Evolutionary conservation across 92 coral and sea anemone genomes (phyloP), one percentile per base, ranked within the genome.

Genomic region (Heliopora coerulea): DNA sequence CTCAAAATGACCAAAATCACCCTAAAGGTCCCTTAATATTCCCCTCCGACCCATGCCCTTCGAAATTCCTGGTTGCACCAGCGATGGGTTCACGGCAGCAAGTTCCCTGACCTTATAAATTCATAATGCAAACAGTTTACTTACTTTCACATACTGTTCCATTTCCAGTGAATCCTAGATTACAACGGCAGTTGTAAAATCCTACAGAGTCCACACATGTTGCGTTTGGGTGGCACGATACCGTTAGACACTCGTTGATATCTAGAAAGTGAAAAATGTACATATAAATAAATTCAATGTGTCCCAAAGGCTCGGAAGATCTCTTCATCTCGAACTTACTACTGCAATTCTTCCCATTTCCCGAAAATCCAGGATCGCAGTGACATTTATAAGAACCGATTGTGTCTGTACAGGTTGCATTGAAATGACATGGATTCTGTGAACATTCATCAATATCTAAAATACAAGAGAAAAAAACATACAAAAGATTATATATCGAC

Each of bases 351-450:
- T 3, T 13, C 18, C 74, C 74, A 46, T 49, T 68, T 44, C 74
- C 74, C 42, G 35, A 6, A 26, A 7, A 68, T 17, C 74, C 74
- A 21, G 20, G 0, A 1, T 68, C 26, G 32, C 74, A 68, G 0
- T 28, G 40, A 68, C 74, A 68, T 1, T 0, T 12, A 30, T n/a
- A 68, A 2, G 74, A 68, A 25, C 74, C 74, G 4, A 40, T 21
- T 7, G 42, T 34, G 49, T 64, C 72, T 21, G 72, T 64, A 40
- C 72, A 64, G 27, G 17, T 64, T 27, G 72, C 72, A n/a, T 64
- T 34, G 15, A 12, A 25, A 40, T 64, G 54, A 24, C 72, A 64
- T 8, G 52, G 49, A 11, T 18, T n/a, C 17, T 21, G 20, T 17
- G 37, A 1, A 39, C 72, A 64, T 64, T 64, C 72, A 64, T 64